phyloP scores from a whole-genome alignment of 2,113 vertebrate species.

The Mungos mungo region DNA sequence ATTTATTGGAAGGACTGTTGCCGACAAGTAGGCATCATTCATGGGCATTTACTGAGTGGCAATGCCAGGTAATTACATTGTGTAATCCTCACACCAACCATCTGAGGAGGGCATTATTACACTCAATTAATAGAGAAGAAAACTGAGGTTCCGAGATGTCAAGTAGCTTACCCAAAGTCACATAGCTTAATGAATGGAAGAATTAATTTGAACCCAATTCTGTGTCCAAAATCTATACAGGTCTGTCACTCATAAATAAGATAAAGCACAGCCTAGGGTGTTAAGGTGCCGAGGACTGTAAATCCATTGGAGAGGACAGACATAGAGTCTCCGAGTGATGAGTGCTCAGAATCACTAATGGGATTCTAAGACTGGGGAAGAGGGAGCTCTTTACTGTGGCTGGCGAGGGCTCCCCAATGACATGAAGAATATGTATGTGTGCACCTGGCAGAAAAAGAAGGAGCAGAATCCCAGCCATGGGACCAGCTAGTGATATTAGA shows the following conservation, averaged over 20 bases:
- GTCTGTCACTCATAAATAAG: background rate
- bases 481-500: background rate
- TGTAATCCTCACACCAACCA: background rate
- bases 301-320: background rate
- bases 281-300: background rate
- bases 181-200: background rate
- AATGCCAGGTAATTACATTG: background rate
- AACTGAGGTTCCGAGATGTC: background rate
- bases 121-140: background rate
- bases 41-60: too few relatives aligned
- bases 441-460: background rate
- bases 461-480: background rate
- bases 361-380: too few relatives aligned
- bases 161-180: background rate
- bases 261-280: background rate
- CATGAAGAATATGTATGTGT: background rate
- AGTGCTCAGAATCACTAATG: background rate
- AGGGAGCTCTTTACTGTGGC: background rate
- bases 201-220: background rate
- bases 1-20: background rate
- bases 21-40: background rate
- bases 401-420: background rate
- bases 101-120: background rate
- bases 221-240: background rate
- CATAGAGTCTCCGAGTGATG: rapidly evolving